Conservation (phyloP, 1,140 invertebrate species). For the Psix sp. region DNA sequence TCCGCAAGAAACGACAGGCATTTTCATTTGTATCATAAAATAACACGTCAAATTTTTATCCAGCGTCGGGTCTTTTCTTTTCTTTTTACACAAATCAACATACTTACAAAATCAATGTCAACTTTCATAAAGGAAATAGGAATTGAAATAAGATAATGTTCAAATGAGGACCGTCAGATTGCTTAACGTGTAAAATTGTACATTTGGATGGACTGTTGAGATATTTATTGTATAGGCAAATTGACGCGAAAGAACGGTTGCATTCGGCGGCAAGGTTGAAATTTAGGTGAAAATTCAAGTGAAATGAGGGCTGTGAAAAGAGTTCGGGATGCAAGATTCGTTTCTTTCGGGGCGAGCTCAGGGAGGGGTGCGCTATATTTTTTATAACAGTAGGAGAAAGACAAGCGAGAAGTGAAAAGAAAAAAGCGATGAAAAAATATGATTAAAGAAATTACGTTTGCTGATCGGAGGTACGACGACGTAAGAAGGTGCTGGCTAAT, state of each 20-base stretch:
- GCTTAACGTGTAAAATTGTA: slow-evolving; percentile 73
- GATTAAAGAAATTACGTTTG: slow-evolving; percentile 31
- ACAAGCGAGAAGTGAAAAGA: slow-evolving; percentile 42
- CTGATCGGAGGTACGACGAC: slow-evolving; percentile 68
- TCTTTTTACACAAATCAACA: slow-evolving; percentile 11
- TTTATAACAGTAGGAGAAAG: slow-evolving; percentile 50
- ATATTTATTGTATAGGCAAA: slow-evolving; percentile 75
- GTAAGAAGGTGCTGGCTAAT: slow-evolving; percentile 73
- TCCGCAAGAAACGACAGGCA: slow-evolving; percentile 30
- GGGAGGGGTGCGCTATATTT: slow-evolving; percentile 68
- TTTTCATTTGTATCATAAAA: slow-evolving; percentile 42
- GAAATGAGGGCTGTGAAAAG: slow-evolving; percentile 76
- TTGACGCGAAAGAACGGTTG: slow-evolving; percentile 26
- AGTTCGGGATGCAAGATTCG: slow-evolving; percentile 49
- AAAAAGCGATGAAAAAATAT: background rate
- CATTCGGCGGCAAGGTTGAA: slow-evolving; percentile 38
- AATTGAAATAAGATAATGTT: slow-evolving; percentile 15
- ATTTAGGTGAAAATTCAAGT: slow-evolving; percentile 60
- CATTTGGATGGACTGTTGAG: slow-evolving; percentile 68
- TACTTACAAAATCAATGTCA: background rate
- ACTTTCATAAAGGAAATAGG: slow-evolving; percentile 5
- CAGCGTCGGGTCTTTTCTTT: slow-evolving; percentile 32
- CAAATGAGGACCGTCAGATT: slow-evolving; percentile 66
- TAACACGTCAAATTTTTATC: slow-evolving; percentile 16
- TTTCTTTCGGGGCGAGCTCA: slow-evolving; percentile 67